A percentile compares a stretch with the other conserved stretches of the same genome.
phyloP scores from a whole-genome alignment of 1,140 invertebrate genomes.

The Grapholita molesta region DNA sequence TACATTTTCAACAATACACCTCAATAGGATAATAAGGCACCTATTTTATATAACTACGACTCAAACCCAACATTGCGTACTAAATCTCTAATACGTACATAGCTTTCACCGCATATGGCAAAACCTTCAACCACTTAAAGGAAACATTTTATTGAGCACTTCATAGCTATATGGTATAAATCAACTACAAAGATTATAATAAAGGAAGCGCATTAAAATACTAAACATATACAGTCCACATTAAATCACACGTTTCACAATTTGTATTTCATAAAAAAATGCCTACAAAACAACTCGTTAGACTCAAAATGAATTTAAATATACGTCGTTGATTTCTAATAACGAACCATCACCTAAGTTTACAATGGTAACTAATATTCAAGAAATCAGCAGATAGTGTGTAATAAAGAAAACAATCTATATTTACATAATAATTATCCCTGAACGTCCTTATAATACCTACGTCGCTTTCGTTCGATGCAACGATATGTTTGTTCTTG shows the following conservation, averaged over 20 bases:
- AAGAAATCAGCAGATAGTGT: background rate
- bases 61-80: constrained; percentile 41
- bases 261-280: constrained; percentile 1
- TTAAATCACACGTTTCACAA: constrained; percentile 5
- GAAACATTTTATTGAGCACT: constrained; percentile 39
- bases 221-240: background rate
- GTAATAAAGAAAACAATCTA: background rate
- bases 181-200: constrained; percentile 4
- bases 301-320: constrained; percentile 3
- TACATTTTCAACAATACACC: constrained; percentile 70
- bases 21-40: constrained; percentile 62
- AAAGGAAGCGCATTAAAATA: background rate
- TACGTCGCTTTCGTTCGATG: background rate
- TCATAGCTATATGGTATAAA: constrained; percentile 5
- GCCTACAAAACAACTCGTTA: background rate
- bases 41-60: constrained; percentile 36
- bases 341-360: constrained; percentile 3
- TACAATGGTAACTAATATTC: constrained; percentile 15
- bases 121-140: constrained; percentile 29
- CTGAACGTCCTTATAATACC: background rate
- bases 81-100: constrained; percentile 32
- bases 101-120: constrained; percentile 50
- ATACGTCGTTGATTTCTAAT: background rate
- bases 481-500: background rate
- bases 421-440: background rate